Evolutionary conservation across 2,113 vertebrate genomes (phyloP).

Genomic region (Oreocharis arfaki): DNA sequence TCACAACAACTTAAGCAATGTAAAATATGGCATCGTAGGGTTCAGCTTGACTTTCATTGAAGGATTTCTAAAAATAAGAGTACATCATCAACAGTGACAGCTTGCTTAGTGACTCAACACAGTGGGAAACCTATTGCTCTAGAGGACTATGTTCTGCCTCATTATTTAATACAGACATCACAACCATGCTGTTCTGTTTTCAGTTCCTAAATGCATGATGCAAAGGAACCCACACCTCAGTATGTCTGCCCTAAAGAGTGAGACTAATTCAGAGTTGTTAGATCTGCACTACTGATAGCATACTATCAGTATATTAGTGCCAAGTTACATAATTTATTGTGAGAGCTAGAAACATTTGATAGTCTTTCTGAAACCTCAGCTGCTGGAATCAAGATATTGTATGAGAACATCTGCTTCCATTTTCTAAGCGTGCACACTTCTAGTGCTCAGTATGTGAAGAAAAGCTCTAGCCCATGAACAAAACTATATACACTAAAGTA

Average conservation of each 20-base stretch:
- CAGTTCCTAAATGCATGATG: conserved; percentile 28
- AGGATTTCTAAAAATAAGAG: conserved; percentile 68
- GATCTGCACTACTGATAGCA: neutral
- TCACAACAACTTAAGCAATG: conserved; percentile 62
- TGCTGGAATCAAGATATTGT: conserved; percentile 30
- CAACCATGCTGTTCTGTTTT: conserved; percentile 56
- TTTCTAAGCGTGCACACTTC: neutral
- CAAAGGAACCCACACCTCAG: conserved; percentile 54
- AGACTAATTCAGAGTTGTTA: conserved; percentile 44
- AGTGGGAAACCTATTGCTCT: conserved; percentile 55
- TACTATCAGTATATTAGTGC: neutral
- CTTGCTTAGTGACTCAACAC: conserved; percentile 57
- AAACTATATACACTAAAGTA: neutral
- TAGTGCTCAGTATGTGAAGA: neutral
- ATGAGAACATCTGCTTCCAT: conserved; percentile 23
- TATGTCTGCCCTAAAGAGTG: neutral
- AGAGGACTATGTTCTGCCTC: conserved; percentile 56
- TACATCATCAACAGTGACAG: conserved; percentile 60
- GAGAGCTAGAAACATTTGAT: conserved; percentile 18
- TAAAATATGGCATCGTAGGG: conserved; percentile 43
- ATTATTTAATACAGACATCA: conserved; percentile 63
- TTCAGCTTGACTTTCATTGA: conserved; percentile 60
- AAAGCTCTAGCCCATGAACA: neutral
- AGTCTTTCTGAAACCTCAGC: conserved; percentile 35
- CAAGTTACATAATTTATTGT: conserved; percentile 31